phyloP scores from a whole-genome alignment of 2,113 vertebrate genomes.

The Noctilio leporinus region DNA sequence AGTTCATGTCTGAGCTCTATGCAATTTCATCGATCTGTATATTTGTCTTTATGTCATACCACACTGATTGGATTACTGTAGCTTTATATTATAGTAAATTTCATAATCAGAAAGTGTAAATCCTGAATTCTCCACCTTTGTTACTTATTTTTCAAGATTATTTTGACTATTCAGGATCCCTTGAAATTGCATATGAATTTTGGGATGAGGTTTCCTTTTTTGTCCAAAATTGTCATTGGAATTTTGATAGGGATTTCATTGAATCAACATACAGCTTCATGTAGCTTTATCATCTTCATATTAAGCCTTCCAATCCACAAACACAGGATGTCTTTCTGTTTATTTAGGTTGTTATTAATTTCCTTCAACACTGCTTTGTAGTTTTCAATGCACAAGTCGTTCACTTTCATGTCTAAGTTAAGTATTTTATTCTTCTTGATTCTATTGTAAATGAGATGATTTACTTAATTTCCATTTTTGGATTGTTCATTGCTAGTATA shows the following conservation, averaged over 20 bases:
- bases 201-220: not conserved
- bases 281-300: not conserved
- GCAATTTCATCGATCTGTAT: not conserved
- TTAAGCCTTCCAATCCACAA: not conserved
- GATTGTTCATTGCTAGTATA: not conserved
- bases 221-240: not conserved
- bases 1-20: not conserved
- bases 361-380: not conserved
- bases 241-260: not conserved
- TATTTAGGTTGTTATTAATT: not conserved
- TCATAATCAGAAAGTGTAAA: not conserved
- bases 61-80: not conserved
- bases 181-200: not conserved
- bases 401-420: not conserved
- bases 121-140: not conserved
- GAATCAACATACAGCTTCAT: not conserved
- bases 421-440: not conserved
- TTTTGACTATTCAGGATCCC: not conserved
- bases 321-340: not conserved
- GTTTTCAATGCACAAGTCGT: not conserved
- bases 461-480: not conserved
- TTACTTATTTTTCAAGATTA: not conserved
- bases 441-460: not conserved
- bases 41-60: not conserved
- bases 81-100: not conserved